phyloP scores from a whole-genome alignment of 1,140 invertebrate genomes.

The Lordiphosa collinella region DNA sequence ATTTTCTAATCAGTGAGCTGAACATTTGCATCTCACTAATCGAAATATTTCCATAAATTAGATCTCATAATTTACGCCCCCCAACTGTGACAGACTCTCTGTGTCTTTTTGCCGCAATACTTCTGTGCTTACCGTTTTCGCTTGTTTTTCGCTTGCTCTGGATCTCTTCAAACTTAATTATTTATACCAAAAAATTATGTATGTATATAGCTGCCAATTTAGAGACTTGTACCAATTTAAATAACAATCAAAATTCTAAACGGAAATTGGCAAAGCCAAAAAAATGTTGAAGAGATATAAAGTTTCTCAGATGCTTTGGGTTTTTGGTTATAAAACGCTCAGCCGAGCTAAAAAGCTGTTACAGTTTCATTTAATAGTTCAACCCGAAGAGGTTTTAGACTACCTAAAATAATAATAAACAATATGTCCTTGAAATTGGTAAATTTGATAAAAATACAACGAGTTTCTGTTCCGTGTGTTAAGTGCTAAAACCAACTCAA shows the following conservation, averaged over 20 bases:
- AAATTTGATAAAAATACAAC: slow-evolving; percentile 14
- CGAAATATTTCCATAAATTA: slow-evolving; percentile 12
- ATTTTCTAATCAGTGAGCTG: slow-evolving; percentile 1
- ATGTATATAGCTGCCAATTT: slow-evolving; percentile 19
- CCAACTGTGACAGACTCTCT: slow-evolving; percentile 23
- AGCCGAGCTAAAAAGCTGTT: slow-evolving; percentile 29
- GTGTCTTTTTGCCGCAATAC: slow-evolving; percentile 16
- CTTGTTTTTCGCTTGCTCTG: slow-evolving; percentile 1
- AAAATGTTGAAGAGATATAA: slow-evolving; percentile 39
- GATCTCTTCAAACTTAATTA: slow-evolving; percentile 25
- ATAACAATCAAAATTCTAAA: slow-evolving; percentile 72
- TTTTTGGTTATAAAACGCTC: slow-evolving; percentile 49
- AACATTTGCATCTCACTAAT: too few relatives aligned
- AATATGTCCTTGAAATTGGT: slow-evolving; percentile 55
- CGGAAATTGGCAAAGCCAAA: slow-evolving; percentile 57
- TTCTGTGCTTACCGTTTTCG: slow-evolving; percentile 24
- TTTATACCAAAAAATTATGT: slow-evolving; percentile 5
- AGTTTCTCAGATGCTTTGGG: slow-evolving; percentile 50
- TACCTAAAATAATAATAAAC: slow-evolving; percentile 4
- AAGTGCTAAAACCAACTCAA: background rate
- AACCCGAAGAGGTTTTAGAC: slow-evolving; percentile 20
- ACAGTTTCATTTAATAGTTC: slow-evolving; percentile 58
- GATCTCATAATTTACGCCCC: slow-evolving; percentile 31
- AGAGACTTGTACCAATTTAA: slow-evolving; percentile 49
- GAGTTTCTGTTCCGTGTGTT: slow-evolving; percentile 1